Evolutionary conservation across 2,113 vertebrate species (phyloP).

Genomic region (Tyrannus savana): DNA sequence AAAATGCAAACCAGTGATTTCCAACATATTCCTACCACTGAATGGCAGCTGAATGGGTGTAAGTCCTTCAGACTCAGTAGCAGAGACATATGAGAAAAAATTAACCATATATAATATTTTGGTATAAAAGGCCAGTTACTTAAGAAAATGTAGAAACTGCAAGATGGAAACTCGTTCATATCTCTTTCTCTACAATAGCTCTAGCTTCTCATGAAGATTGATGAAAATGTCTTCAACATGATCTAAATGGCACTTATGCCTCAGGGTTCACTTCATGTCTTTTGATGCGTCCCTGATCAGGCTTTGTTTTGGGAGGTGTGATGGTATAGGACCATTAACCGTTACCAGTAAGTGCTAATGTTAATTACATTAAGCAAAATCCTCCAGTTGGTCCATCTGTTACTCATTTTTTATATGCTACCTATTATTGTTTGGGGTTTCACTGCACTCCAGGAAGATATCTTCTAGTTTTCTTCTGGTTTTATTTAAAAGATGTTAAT

Average conservation of each 20-base stretch:
- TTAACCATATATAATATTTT: not conserved
- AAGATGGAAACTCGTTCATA: not conserved
- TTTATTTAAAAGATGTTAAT: not conserved
- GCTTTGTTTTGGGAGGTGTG: conserved; percentile 33
- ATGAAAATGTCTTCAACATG: not conserved
- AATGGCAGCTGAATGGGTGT: not conserved
- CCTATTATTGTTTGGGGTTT: not conserved
- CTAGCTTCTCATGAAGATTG: not conserved
- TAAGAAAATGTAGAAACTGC: not conserved
- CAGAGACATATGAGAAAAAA: not conserved
- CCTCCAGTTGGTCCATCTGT: conserved; percentile 47
- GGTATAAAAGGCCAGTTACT: not conserved
- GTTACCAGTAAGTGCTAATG: conserved; percentile 29
- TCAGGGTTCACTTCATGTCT: conserved; percentile 5
- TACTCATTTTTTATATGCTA: not conserved
- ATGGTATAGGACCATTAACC: conserved; percentile 30
- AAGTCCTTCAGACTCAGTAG: not conserved
- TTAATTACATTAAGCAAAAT: conserved; percentile 57
- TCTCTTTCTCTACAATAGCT: not conserved
- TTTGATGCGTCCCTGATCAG: conserved; percentile 10
- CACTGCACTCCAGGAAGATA: not conserved
- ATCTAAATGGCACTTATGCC: conserved; percentile 4
- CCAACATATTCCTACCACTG: not conserved
- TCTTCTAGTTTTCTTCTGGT: not conserved
- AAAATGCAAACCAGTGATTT: not conserved